Base-by-base conservation (phyloP, 2,113 vertebrate species). In the Bujurquina vittata region DNA sequence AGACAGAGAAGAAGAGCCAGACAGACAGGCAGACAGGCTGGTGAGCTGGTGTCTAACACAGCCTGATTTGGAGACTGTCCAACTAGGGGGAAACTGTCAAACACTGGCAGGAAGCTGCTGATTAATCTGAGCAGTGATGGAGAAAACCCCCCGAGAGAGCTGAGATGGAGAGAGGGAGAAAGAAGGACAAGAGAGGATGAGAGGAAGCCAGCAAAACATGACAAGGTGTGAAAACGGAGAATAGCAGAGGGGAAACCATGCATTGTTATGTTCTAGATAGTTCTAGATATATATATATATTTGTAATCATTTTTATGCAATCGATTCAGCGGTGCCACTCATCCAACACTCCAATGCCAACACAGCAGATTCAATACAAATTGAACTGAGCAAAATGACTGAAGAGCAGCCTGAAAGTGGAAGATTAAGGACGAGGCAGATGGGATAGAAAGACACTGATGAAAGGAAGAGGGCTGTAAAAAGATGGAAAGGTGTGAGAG, bases 61-160 rank as follows among this genome's bases (percentile, higher is more conserved):
- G 58, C 74, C 83, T 86, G 88, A 90, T 84, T 67, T 90, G 87
- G 87, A 91, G 40, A 33, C 56, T 15, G 11, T 52, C 75, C 85
- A 93, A 87, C 85, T 83, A 52, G 80, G 73, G 54, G 74, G 65
- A 86, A 90, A 73, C 89, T 88, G 90, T 88, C 90, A 90, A 87
- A 88, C 82, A 58, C 83, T 83, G 73, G 75, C 82, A 90, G 87
- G 80, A 88, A 88, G 85, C 89, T 85, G 80, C 89, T 89, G 87
- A 90, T 89, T 89, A 90, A 88, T 88, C 90, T 81, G 92, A 89
- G 87, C 83, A 85, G 84, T 62, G 85, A 89, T 85, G 84, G 89
- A 89, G 87, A 80, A 76, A 84, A 74, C 3, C 0, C 2, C 54
- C 84, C 83, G 54, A 73, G 82, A 87, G 86, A 72, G 33, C 75